Percentiles rank a stretch among this genome's conserved stretches.
These are phyloP conservation scores for Athalia circularis DNA, from an alignment of 2,888 invertebrate species.

Conservation along the genomic window DNA sequence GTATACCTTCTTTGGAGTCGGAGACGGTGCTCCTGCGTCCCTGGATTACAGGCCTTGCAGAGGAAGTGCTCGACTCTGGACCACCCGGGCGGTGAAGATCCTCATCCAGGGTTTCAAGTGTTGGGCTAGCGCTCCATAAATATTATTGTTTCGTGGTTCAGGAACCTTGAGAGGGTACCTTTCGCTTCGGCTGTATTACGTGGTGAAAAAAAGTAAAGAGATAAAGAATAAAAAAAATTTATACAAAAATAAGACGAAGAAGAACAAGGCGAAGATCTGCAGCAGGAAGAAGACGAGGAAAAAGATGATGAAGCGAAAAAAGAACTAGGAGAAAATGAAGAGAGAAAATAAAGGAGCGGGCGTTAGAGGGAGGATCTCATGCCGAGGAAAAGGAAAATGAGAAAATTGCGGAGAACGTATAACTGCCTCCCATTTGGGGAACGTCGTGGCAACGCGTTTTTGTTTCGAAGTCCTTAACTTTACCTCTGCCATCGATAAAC, in stretches of 20 bases:
- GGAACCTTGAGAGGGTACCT: neutral
- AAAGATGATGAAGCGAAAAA: conserved; percentile 12
- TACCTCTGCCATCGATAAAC: conserved; percentile 26
- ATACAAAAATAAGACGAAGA: neutral
- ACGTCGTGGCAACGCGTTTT: conserved; percentile 20
- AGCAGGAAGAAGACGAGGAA: neutral
- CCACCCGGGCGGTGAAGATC: conserved; percentile 11
- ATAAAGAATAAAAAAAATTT: neutral
- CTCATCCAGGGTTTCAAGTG: conserved; percentile 21
- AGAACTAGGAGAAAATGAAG: neutral
- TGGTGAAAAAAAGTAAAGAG: conserved; percentile 8
- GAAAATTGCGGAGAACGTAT: conserved; percentile 16
- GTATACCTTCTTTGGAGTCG: neutral
- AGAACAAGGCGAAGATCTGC: neutral
- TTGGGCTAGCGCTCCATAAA: conserved; percentile 36
- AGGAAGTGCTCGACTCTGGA: conserved; percentile 14
- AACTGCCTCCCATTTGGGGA: conserved; percentile 27
- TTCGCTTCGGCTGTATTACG: neutral
- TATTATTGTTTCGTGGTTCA: conserved; percentile 32
- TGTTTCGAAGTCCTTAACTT: conserved; percentile 16
- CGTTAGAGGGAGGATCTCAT: neutral
- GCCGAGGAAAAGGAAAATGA: neutral
- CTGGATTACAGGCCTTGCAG: conserved; percentile 20
- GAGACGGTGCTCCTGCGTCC: conserved; percentile 2
- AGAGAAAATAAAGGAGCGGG: conserved; percentile 5